Evolutionary conservation across 2,888 invertebrate species (phyloP), one percentile per base, ranked within the genome.

Genomic region (Sphecodes monilicornis): DNA sequence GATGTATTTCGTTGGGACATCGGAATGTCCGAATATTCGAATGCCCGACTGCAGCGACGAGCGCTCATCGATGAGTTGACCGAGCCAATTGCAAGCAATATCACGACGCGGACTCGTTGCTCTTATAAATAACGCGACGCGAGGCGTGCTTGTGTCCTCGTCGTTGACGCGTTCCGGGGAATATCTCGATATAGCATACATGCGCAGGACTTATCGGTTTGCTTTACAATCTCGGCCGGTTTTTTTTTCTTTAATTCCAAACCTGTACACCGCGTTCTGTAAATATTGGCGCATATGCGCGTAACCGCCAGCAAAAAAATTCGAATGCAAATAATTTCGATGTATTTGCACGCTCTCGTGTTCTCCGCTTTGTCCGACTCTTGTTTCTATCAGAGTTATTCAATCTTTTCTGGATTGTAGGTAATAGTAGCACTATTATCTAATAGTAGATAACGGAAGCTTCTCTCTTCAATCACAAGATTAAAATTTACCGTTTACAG

Each of bases 71-170:
- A 84, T 80, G 80, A 84, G 43, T 73, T 75, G 68, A 76, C 39
- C 64, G 71, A 73, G 57, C 36, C 84, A 78, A 84, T 84, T 75
- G 77, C 71, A 57, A 46, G 84, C 32, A 84, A 69, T 86, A 86
- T 80, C 84, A 69, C 75, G 75, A 36, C 84, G 32, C 71, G 72
- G 75, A 60, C 46, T 75, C 71, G 50, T 68, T 50, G 29, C 78
- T 74, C 70, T 76, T 77, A 79, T 76, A 76, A 85, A 85, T 82
- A 85, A 85, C 69, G 26, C 39, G 22, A 3, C 29, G 46, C n/a
- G 22, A 3, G n/a, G 46, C n/a, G 50, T 8, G 36, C 57, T 32
- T 16, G 68, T 29, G 41, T 43, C 11, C 18, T 43, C 26, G 36
- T 64, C 64, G 70, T 57, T 26, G 64, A 54, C 73, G 64, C 72